Evolutionary conservation across 2,888 invertebrate species (phyloP).

Genomic region (Athripsodes cinereus): DNA sequence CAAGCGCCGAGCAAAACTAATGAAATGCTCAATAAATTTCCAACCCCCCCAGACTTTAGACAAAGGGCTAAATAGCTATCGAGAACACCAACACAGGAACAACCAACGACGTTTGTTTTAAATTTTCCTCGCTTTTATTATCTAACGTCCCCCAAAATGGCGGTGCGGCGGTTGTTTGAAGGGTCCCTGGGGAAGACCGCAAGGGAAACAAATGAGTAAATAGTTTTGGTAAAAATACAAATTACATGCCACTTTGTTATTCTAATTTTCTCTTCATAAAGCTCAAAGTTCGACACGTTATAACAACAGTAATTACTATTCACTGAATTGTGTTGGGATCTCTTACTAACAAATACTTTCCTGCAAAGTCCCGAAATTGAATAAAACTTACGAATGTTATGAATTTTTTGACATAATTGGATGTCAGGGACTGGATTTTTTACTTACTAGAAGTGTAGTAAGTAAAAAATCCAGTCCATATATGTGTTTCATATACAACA

Average conservation of each 20-base stretch:
- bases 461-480: no score
- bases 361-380: no score
- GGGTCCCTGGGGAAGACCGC: constrained; percentile 5
- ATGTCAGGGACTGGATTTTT: no score
- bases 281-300: not conserved
- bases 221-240: constrained; percentile 9
- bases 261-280: not conserved
- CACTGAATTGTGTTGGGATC: no score
- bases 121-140: constrained; percentile 9
- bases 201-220: constrained; percentile 1
- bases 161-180: constrained; percentile 2
- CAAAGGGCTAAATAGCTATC: constrained; percentile 6
- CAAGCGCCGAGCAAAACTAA: constrained; percentile 9
- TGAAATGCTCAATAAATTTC: constrained; percentile 16
- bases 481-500: no score
- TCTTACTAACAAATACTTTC: no score
- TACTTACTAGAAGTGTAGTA: no score
- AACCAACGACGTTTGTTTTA: not conserved
- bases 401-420: no score
- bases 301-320: no score
- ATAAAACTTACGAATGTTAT: no score
- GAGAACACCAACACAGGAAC: not conserved
- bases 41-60: constrained; percentile 3
- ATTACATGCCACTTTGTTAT: constrained; percentile 3
- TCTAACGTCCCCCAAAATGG: constrained; percentile 4